These are phyloP conservation scores for Eledona agricola DNA, from an alignment of 2,888 invertebrate genomes.

Conservation along the genomic window DNA sequence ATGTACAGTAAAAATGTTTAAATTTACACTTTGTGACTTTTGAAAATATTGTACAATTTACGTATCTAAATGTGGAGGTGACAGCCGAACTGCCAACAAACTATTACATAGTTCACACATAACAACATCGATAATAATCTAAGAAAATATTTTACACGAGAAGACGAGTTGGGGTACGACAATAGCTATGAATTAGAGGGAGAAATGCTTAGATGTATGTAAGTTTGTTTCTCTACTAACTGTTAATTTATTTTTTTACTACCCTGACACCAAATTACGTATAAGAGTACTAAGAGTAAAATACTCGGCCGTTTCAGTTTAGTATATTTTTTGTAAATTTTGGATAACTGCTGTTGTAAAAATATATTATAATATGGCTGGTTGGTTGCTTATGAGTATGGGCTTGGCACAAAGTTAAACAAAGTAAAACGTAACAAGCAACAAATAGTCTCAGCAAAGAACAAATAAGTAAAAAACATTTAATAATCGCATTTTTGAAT, in stretches of 20 bases:
- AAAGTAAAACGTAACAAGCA: slow-evolving; percentile 40
- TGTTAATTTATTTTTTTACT: slow-evolving; percentile 63
- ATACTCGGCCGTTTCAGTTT: slow-evolving; percentile 65
- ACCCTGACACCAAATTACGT: slow-evolving; percentile 92
- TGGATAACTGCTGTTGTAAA: slow-evolving; percentile 43
- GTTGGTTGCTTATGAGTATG: slow-evolving; percentile 45
- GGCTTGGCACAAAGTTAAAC: slow-evolving; percentile 54
- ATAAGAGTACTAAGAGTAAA: slow-evolving; percentile 77
- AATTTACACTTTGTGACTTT: slow-evolving; percentile 53
- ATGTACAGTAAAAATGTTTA: slow-evolving; percentile 44
- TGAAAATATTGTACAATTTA: slow-evolving; percentile 63
- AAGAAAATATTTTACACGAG: slow-evolving; percentile 58
- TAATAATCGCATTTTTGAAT: slow-evolving; percentile 43
- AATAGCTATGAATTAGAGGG: slow-evolving; percentile 42
- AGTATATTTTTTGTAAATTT: slow-evolving; percentile 36
- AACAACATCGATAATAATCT: slow-evolving; percentile 59
- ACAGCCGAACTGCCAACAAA: slow-evolving; percentile 49
- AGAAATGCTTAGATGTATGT: slow-evolving; percentile 41
- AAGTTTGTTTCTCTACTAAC: slow-evolving; percentile 54
- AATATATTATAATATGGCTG: slow-evolving; percentile 50
- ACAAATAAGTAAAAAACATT: slow-evolving; percentile 36
- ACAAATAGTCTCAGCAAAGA: slow-evolving; percentile 32
- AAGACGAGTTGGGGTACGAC: slow-evolving; percentile 51
- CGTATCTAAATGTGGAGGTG: slow-evolving; percentile 59
- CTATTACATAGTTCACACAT: slow-evolving; percentile 55